Base-by-base conservation (phyloP, 2,113 vertebrate genomes). In the Limanda limanda region DNA sequence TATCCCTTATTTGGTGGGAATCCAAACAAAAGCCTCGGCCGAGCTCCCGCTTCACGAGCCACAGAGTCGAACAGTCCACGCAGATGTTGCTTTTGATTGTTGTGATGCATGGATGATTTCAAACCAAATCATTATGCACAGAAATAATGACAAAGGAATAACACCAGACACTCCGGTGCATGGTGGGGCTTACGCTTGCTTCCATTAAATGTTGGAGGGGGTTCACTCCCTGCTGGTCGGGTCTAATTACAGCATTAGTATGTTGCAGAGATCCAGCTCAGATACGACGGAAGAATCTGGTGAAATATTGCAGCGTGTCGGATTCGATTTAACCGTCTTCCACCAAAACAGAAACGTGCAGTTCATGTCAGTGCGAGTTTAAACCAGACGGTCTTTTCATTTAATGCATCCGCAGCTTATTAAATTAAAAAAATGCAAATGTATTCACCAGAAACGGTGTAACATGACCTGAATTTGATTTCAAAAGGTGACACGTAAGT, bases 61-160 rank as follows among this genome's bases (percentile, higher is more conserved):
- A 79, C 1, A 9, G 17, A 75, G 48, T 42, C 62, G 58, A 68
- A 48, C 62, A 68, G 61, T 71, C 12, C 74, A 47, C 35, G 25
- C 65, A 68, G 70, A 77, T 25, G 45, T 54, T 58, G 51, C 45
- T 59, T 72, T 45, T 71, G 65, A 83, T 88, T 84, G 56, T 37
- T 37, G 25, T 62, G 65, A 73, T 75, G 24, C 70, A 58, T 40
- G 25, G 54, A 40, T 70, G 9, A 11, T 77, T 77, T 72, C 56
- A 45, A 62, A 71, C 31, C 31, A 80, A 87, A 86, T 79, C 52
- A 75, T 69, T 57, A 57, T 72, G 63, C 52, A 68, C 77, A 62
- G 73, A 79, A 83, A 82, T 77, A 89, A 84, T 81, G 75, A 84
- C 54, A 84, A 73, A 35, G 35, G 20, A 31, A 78, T 64, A 71